These are phyloP conservation scores for Aphelenchoides fujianensis DNA, from an alignment of 1,140 invertebrate genomes.

Conservation along the genomic window DNA sequence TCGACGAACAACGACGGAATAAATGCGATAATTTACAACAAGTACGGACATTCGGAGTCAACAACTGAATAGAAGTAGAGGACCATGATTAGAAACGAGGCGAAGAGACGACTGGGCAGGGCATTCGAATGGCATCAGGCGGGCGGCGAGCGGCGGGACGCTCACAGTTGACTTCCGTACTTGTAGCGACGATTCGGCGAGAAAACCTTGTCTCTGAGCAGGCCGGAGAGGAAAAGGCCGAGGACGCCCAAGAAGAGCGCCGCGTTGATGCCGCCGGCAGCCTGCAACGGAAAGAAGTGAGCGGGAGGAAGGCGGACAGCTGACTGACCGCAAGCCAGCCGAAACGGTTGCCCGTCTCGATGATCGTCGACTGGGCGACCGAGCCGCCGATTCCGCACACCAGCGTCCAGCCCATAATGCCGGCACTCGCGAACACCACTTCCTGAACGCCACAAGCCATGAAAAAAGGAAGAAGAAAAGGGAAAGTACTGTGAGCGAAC, in stretches of 20 bases:
- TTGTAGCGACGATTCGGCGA: constrained; percentile 6
- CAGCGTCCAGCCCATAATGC: constrained; percentile 56
- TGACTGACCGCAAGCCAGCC: neutral
- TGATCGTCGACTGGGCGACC: constrained; percentile 47
- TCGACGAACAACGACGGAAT: no score
- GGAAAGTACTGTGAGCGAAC: constrained; percentile 27
- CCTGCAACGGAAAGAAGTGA: neutral
- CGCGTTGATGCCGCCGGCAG: constrained; percentile 19
- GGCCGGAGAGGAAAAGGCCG: constrained; percentile 13
- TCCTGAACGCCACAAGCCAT: no score
- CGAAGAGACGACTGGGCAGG: no score
- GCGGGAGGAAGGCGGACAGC: neutral
- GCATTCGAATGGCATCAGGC: no score
- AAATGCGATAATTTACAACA: no score
- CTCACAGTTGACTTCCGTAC: neutral
- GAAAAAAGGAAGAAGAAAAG: no score
- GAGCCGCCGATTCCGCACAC: constrained; percentile 49
- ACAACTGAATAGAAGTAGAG: no score
- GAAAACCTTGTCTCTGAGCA: constrained; percentile 20
- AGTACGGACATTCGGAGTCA: no score
- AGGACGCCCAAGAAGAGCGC: constrained; percentile 18
- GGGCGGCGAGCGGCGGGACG: no score
- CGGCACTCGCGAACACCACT: constrained; percentile 46
- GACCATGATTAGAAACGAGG: no score
- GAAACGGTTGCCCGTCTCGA: constrained; percentile 41